Evolutionary conservation across 2,797 vertebrate genomes (phyloP).

Genomic region (Craterocephalus amniculus): DNA sequence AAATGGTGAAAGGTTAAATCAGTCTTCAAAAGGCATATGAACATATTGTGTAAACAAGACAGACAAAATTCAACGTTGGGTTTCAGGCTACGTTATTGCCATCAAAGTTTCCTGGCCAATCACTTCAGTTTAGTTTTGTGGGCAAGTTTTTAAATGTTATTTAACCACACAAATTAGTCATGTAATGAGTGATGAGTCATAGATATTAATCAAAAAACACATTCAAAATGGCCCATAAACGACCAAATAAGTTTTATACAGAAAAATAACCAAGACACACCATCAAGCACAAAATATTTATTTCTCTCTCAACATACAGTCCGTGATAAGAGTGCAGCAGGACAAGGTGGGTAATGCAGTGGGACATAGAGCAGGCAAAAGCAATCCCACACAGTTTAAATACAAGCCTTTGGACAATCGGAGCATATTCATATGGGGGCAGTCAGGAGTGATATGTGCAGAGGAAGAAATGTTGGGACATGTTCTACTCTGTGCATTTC

Average conservation of each 20-base stretch:
- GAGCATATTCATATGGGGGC: conserved; percentile 65
- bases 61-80: too few species aligned
- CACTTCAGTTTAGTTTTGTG: too few species aligned
- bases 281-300: conserved; percentile 97
- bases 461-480: conserved; percentile 22
- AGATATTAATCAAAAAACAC: too few species aligned
- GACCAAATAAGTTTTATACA: neutral
- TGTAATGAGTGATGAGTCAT: too few species aligned
- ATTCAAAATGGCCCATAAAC: neutral
- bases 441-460: conserved; percentile 45
- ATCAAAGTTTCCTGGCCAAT: too few species aligned
- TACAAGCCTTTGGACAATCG: conserved; percentile 72
- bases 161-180: too few species aligned
- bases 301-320: conserved; percentile 92
- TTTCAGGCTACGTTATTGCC: too few species aligned
- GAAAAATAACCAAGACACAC: conserved; percentile 43
- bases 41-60: too few species aligned
- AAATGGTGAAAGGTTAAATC: too few species aligned
- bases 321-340: conserved; percentile 86
- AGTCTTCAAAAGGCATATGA: too few species aligned
- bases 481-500: conserved; percentile 42
- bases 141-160: neutral
- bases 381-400: conserved; percentile 81
- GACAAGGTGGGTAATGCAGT: conserved; percentile 80
- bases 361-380: conserved; percentile 84